A percentile compares a stretch with the other conserved stretches of the same genome.
These are phyloP conservation scores for Zosterops japonicus DNA, from an alignment of 2,113 vertebrate genomes.

Conservation along the genomic window DNA sequence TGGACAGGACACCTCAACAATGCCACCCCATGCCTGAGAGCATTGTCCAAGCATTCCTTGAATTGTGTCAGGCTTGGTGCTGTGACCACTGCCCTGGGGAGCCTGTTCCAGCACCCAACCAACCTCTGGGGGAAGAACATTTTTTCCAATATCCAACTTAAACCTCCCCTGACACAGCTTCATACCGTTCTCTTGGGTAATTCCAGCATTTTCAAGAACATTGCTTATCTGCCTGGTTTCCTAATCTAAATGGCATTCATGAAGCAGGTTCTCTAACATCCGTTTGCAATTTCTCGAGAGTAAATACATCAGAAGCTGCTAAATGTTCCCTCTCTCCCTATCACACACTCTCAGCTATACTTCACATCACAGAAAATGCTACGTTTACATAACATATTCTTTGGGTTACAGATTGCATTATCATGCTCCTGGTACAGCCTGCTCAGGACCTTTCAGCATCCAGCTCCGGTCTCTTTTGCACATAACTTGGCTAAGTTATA, in stretches of 20 bases:
- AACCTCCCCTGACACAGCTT: neutral
- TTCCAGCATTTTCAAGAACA: neutral
- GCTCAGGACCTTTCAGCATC: slow-evolving; percentile 7
- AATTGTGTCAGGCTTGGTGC: neutral
- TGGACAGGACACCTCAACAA: neutral
- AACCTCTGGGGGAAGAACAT: neutral
- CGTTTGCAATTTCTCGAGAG: neutral
- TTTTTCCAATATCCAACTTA: neutral
- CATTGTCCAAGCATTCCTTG: neutral
- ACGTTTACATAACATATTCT: neutral
- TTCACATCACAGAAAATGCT: neutral
- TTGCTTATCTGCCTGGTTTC: neutral
- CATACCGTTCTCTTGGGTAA: neutral
- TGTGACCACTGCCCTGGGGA: neutral
- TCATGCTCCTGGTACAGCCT: neutral
- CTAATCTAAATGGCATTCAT: neutral
- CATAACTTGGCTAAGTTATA: neutral
- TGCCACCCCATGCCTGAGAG: neutral
- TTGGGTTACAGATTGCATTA: neutral
- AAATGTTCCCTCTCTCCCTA: neutral
- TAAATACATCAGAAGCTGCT: slow-evolving; percentile 13
- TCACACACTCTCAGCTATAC: neutral
- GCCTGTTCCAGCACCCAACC: neutral
- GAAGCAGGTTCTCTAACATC: neutral
- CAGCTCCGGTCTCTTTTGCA: neutral